Base-by-base conservation (phyloP, 2,888 invertebrate species). In the Pollenia amentaria region DNA sequence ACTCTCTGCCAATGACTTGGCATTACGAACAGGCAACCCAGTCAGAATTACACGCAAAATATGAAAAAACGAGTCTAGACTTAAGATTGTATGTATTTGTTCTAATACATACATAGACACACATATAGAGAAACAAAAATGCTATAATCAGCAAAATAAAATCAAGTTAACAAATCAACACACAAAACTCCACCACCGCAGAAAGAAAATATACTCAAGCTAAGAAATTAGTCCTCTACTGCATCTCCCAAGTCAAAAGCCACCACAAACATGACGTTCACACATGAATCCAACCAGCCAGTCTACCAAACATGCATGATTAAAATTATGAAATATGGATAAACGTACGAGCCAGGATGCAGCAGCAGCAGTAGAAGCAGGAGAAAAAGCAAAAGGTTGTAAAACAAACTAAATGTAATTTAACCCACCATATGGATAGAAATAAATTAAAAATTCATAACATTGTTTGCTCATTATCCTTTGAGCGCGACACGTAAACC, bases 381-480 rank as follows among this genome's bases (percentile, higher is more conserved):
- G 21, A 11, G 4, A 6, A 10, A 9, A 16, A 51, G 51, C 16
- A 16, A n/a, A 51, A 48, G 12, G 46, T 48, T 21, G 11, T 14
- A 18, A 69, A 48, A 60, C 18, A 57, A 69, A 40, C 7, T 12
- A 18, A 79, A 53, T 42, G 14, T 38, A 42, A 38, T 55, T 16
- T n/a, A 38, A 55, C 2, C 51, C 21, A 72, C 12, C 48, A 62
- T 51, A 60, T 42, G 65, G 3, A 8, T 51, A 46, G 7, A 11
- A 44, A 46, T 73, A 84, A 73, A 67, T 73, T 84, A 67, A 38
- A 84, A 78, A 70, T 64, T 75, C 69, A 84, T 70, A 76, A 70
- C 79, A 70, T 80, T 80, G 75, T 75, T 79, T 79, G 79, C 75
- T 78, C 70, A 76, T 84, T 75, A 84, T 64, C n/a, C 55, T 62